These are phyloP conservation scores for Andinoacara biseriatus DNA, from an alignment of 2,113 vertebrate species.

Conservation along the genomic window DNA sequence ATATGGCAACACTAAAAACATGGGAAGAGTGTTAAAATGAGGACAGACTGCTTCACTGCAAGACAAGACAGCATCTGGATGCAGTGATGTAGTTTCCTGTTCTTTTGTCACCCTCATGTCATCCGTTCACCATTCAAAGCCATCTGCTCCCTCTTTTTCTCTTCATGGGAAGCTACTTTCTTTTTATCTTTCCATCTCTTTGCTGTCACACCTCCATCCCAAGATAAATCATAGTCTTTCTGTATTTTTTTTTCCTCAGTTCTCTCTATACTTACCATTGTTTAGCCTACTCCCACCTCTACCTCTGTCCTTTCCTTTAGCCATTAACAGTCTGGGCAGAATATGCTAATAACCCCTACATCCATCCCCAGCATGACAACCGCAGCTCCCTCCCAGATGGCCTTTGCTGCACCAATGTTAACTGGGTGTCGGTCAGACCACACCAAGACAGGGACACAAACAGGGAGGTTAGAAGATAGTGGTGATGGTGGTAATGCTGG, in stretches of 20 bases:
- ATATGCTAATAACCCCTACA: conserved; percentile 16
- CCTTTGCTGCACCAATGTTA: conserved; percentile 55
- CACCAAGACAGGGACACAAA: conserved; percentile 21
- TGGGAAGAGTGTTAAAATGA: conserved; percentile 23
- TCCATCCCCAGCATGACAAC: background rate
- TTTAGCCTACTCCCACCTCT: conserved; percentile 7
- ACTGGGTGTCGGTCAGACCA: conserved; percentile 42
- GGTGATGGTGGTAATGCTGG: conserved; percentile 12
- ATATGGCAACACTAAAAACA: background rate
- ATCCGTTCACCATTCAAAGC: conserved; percentile 38
- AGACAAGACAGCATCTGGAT: conserved; percentile 65
- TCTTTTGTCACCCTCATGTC: conserved; percentile 57
- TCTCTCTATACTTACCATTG: background rate
- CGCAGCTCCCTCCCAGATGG: conserved; percentile 33
- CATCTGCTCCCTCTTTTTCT: conserved; percentile 58
- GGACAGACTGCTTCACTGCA: conserved; percentile 48
- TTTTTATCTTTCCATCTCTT: conserved; percentile 20
- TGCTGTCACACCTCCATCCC: conserved; percentile 40
- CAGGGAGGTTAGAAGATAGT: conserved; percentile 10
- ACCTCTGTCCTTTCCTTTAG: conserved; percentile 5
- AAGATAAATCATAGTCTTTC: background rate
- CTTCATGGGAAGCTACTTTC: conserved; percentile 7
- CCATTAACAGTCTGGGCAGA: conserved; percentile 61
- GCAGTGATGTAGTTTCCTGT: conserved; percentile 34
- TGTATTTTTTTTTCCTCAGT: background rate